These are phyloP conservation scores for Trachurus trachurus DNA, from an alignment of 2,797 vertebrate genomes.

Conservation along the genomic window DNA sequence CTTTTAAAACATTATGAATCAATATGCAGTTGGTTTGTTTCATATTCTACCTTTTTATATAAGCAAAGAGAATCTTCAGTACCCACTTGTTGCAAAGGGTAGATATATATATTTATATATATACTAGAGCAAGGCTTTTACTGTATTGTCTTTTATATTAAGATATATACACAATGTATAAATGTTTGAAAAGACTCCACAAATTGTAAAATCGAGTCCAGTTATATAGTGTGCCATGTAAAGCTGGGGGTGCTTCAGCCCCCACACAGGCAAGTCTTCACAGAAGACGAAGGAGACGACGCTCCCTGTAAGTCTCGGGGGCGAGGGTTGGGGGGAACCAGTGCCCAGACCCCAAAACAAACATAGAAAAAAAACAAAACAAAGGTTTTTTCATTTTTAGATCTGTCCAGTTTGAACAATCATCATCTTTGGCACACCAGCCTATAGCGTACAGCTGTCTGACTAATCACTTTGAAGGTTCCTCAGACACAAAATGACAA, in stretches of 20 bases:
- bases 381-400: slow-evolving; percentile 27
- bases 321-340: slow-evolving; percentile 57
- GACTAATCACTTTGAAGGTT: slow-evolving; percentile 43
- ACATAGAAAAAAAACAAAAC: slow-evolving; percentile 34
- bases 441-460: slow-evolving; percentile 65
- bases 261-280: slow-evolving; percentile 92
- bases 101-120: slow-evolving; percentile 3
- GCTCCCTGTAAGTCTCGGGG: slow-evolving; percentile 62
- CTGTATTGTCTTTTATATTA: slow-evolving; percentile 72
- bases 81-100: slow-evolving; percentile 79
- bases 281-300: slow-evolving; percentile 90
- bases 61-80: slow-evolving; percentile 65
- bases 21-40: slow-evolving; percentile 73
- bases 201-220: slow-evolving; percentile 86
- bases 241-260: slow-evolving; percentile 72
- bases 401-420: slow-evolving; percentile 80
- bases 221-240: slow-evolving; percentile 83
- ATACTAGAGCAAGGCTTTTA: slow-evolving; percentile 79
- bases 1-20: slow-evolving; percentile 76
- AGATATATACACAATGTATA: slow-evolving; percentile 84
- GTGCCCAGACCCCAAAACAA: slow-evolving; percentile 67
- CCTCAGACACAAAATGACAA: slow-evolving; percentile 70
- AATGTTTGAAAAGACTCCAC: slow-evolving; percentile 85
- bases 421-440: slow-evolving; percentile 82
- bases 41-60: slow-evolving; percentile 34